These are phyloP conservation scores for Scaptodrosophila lebanonensis DNA, from an alignment of 1,140 invertebrate species.

Conservation along the genomic window DNA sequence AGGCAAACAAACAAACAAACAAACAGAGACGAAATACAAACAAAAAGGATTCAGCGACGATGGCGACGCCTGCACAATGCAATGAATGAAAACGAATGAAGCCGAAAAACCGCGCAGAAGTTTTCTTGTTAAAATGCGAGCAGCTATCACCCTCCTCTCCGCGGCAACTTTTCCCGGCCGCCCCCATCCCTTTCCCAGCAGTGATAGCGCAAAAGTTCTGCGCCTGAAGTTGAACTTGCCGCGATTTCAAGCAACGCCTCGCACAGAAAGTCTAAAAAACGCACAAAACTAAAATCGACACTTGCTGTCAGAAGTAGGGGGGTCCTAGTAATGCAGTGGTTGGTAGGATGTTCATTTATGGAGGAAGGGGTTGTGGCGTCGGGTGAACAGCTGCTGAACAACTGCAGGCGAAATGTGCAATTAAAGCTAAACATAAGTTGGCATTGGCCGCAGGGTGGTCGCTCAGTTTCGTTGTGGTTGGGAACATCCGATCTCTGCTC, in stretches of 20 bases:
- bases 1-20: neutral
- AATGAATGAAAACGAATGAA: conserved; percentile 56
- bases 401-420: conserved; percentile 33
- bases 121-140: conserved; percentile 56
- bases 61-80: too few species aligned
- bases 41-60: too few species aligned
- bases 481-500: neutral
- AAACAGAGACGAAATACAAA: neutral
- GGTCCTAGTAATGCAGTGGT: too few species aligned
- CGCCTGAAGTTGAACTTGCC: conserved; percentile 35
- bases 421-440: conserved; percentile 51
- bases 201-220: conserved; percentile 14
- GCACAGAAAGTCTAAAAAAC: conserved; percentile 36
- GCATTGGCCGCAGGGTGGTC: neutral
- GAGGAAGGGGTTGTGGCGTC: too few species aligned
- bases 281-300: conserved; percentile 42
- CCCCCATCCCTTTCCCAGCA: neutral
- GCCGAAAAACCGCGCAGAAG: conserved; percentile 50
- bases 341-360: too few species aligned
- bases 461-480: conserved; percentile 10
- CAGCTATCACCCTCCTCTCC: neutral
- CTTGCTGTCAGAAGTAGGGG: conserved; percentile 11
- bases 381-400: neutral
- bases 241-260: conserved; percentile 2
- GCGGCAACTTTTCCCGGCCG: neutral